Percentiles rank a stretch among this genome's conserved stretches.
Evolutionary conservation across 1,140 invertebrate genomes (phyloP).

Genomic region (Hycleus phaleratus): DNA sequence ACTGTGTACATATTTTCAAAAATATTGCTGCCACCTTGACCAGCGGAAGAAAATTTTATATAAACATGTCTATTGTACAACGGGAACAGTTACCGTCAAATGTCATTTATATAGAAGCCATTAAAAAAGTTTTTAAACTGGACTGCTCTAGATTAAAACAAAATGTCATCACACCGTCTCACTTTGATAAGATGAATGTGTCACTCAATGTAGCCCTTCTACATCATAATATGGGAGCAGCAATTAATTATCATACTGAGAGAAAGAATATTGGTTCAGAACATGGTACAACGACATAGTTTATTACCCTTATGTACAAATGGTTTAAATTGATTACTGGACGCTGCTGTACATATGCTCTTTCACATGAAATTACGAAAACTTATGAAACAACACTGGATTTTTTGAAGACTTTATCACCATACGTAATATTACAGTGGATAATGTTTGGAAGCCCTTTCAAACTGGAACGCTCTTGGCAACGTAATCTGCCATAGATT

Average conservation of each 20-base stretch:
- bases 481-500: not conserved
- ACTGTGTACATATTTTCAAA: conserved; percentile 1
- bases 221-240: not conserved
- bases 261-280: not conserved
- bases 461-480: too few species aligned
- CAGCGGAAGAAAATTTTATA: not conserved
- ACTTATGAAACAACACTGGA: not conserved
- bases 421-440: not conserved
- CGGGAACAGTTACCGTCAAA: not conserved
- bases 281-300: conserved; percentile 1
- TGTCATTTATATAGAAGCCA: not conserved
- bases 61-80: not conserved
- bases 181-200: conserved; percentile 8
- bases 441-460: too few species aligned
- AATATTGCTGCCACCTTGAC: conserved; percentile 1
- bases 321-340: conserved; percentile 4
- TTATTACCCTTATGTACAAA: conserved; percentile 2
- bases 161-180: not conserved
- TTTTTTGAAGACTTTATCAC: not conserved
- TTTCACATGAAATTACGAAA: not conserved
- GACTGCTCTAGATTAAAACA: conserved; percentile 5
- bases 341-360: not conserved
- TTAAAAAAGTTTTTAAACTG: conserved; percentile 1
- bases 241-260: not conserved
- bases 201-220: not conserved